phyloP scores from a whole-genome alignment of 1,140 invertebrate genomes.

The Calycopis cecrops region DNA sequence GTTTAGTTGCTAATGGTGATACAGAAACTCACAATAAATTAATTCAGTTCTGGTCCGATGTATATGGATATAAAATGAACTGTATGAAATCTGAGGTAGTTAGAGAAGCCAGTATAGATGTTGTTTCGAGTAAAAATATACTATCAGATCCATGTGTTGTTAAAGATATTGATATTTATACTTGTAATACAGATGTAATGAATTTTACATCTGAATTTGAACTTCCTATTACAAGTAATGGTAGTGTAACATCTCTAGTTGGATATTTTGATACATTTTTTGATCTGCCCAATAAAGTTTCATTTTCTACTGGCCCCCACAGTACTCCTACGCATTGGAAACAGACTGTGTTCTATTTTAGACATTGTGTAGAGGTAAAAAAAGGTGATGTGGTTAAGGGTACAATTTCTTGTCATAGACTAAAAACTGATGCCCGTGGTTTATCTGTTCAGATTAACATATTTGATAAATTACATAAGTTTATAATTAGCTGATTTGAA shows the following conservation, averaged over 20 bases:
- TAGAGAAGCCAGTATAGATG: constrained; percentile 91
- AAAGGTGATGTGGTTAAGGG: constrained; percentile 84
- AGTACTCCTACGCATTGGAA: constrained; percentile 95
- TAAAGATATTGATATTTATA: constrained; percentile 87
- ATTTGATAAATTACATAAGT: constrained; percentile 69
- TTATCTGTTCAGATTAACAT: constrained; percentile 60
- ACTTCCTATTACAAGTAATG: constrained; percentile 82
- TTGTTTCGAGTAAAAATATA: constrained; percentile 85
- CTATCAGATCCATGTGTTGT: constrained; percentile 83
- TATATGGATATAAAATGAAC: constrained; percentile 98
- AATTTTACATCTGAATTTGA: constrained; percentile 88
- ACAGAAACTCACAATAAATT: constrained; percentile 83
- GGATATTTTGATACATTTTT: constrained; percentile 96
- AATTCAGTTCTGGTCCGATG: constrained; percentile 94
- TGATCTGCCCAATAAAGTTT: constrained; percentile 80
- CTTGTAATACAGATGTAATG: constrained; percentile 86
- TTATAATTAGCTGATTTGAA: constrained; percentile 56
- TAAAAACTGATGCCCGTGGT: constrained; percentile 61
- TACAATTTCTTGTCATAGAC: constrained; percentile 77
- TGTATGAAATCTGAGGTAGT: constrained; percentile 93
- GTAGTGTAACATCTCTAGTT: constrained; percentile 89
- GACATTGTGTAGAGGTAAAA: constrained; percentile 81
- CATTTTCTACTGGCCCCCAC: constrained; percentile 85
- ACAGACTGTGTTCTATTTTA: constrained; percentile 94
- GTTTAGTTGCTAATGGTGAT: constrained; percentile 92